A percentile compares a stretch with the other conserved stretches of the same genome.
These are phyloP conservation scores for Pedicia rivosa DNA, from an alignment of 2,888 invertebrate species.

Conservation along the genomic window DNA sequence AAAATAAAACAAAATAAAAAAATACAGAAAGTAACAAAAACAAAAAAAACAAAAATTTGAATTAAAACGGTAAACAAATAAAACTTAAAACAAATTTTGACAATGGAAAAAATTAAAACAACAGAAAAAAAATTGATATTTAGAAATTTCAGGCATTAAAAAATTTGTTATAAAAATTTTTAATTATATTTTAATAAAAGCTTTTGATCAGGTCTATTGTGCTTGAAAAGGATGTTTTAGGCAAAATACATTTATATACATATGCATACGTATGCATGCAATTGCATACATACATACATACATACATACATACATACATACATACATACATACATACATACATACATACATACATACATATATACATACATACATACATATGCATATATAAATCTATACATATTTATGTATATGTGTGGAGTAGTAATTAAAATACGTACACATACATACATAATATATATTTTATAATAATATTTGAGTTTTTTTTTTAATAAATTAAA, in stretches of 20 bases:
- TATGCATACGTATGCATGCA: neutral
- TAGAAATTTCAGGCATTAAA: no score
- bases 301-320: neutral
- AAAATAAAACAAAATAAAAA: neutral
- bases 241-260: neutral
- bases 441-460: neutral
- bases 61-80: no score
- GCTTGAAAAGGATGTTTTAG: no score
- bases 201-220: no score
- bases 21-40: neutral
- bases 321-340: neutral
- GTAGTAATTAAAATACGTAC: neutral
- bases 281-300: neutral
- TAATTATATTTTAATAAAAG: neutral
- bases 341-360: neutral
- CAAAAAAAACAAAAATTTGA: neutral
- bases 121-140: no score
- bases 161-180: neutral
- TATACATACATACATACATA: constrained; percentile 1
- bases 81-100: no score
- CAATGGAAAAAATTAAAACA: no score
- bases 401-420: neutral
- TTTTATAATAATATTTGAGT: neutral
- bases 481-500: no score
- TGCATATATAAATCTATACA: neutral